Evolutionary conservation across 2,888 invertebrate genomes (phyloP), one percentile per base, ranked within the genome.

Genomic region (Caenorhabditis becei): DNA sequence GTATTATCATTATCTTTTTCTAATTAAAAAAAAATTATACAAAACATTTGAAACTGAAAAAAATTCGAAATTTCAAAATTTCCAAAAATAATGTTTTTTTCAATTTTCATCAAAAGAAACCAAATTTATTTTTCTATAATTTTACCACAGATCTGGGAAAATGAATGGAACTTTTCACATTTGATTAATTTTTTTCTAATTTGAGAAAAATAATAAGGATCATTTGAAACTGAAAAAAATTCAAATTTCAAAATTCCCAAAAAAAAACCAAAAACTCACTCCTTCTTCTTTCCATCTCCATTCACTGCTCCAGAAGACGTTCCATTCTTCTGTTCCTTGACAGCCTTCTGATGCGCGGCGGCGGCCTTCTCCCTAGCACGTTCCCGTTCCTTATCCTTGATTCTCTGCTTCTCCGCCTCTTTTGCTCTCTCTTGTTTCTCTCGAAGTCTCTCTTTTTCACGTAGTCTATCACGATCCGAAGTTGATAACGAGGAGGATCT

Each of bases 351-450:
- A 14, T 41, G 16, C 14, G 7, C 16, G 41, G 41, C 41, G 10
- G 2, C 16, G 41, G 41, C 41, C 2, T 5, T 14, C 3, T 10
- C 10, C 3, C 41, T 10, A 10, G 41, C 41, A 3, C 41, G 5
- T 44, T 71, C 71, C n/a, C 62, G 28, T 18, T 70, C 77, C 26
- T 69, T 77, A 18, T 77, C 77, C 26, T 54, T 63, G 23, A 53
- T 3, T 65, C 32, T 69, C 51, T 58, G 51, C n/a, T 63, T 77
- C 41, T 77, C 77, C 11, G 32, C 41, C 51, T 77, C 69, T 51
- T 28, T 18, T 28, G 56, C 47, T 28, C 75, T n/a, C 62, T 77
- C 70, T 47, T 49, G 49, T 54, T 77, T 66, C 37, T 77, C 62
- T 35, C 47, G 62, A 10, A 69, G 20, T 51, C 67, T 66, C 26